Evolutionary conservation across 1,140 invertebrate genomes (phyloP).

Genomic region (Ostrea denselamellosa): DNA sequence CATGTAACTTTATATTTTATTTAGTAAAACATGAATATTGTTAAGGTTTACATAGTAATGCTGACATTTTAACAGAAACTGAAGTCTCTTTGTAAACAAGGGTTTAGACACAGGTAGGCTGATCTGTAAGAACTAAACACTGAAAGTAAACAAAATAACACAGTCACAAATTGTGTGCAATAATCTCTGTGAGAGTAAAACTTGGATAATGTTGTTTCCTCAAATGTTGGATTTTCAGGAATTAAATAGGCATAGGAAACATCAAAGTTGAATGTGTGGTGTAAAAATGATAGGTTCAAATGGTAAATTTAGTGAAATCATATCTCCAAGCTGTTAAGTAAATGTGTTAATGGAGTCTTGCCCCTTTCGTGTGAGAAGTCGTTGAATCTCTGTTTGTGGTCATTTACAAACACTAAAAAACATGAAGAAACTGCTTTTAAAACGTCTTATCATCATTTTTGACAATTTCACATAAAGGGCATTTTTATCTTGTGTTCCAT

Average conservation of each 20-base stretch:
- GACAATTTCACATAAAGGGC: not conserved
- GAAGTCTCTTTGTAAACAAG: too few species aligned
- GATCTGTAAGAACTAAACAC: too few species aligned
- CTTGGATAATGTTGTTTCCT: too few species aligned
- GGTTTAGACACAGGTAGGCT: too few species aligned
- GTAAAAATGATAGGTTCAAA: not conserved
- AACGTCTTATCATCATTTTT: not conserved
- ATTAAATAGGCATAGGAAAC: not conserved
- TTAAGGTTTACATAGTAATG: too few species aligned
- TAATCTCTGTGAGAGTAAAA: too few species aligned
- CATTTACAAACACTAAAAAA: slow-evolving; percentile 4
- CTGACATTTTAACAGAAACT: too few species aligned
- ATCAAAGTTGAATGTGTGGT: not conserved
- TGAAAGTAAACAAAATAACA: too few species aligned
- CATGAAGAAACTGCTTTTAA: not conserved
- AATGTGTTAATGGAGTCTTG: not conserved
- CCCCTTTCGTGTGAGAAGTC: not conserved
- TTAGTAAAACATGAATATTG: too few species aligned
- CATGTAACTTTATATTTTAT: too few species aligned
- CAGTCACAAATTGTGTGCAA: too few species aligned
- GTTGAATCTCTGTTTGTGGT: not conserved
- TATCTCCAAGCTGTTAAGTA: not conserved
- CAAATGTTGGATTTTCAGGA: not conserved
- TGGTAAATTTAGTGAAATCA: not conserved
- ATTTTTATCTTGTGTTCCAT: too few species aligned